Evolutionary conservation across 2,113 vertebrate species (phyloP).

Genomic region (Castor canadensis): DNA sequence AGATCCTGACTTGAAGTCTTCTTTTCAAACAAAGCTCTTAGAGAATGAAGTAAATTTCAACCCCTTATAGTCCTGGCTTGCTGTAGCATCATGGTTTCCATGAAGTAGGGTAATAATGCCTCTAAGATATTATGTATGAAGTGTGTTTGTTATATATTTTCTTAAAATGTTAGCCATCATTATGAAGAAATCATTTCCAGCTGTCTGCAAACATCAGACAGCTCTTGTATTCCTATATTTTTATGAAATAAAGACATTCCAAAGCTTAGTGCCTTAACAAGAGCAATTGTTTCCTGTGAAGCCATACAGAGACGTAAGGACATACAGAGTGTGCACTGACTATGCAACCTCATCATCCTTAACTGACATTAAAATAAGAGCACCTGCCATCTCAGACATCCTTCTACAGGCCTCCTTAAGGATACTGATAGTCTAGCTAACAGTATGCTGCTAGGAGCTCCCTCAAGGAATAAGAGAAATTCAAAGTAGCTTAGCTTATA

Average conservation of each 20-base stretch:
- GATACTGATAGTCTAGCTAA: neutral
- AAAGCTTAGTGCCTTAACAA: neutral
- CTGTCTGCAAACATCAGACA: neutral
- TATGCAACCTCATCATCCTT: neutral
- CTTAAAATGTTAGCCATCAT: neutral
- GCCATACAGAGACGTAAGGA: neutral
- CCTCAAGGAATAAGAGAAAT: neutral
- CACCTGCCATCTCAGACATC: neutral
- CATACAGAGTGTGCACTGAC: neutral
- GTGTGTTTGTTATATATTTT: neutral
- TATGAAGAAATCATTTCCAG: neutral
- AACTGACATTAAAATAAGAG: neutral
- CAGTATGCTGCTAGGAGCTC: neutral
- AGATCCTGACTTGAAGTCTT: neutral
- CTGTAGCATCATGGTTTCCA: neutral
- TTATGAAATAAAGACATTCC: neutral
- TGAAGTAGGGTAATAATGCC: neutral
- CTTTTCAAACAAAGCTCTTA: constrained; percentile 8
- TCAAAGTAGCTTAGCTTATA: neutral
- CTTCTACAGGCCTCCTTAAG: neutral
- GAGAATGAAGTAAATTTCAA: neutral
- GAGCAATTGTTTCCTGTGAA: neutral
- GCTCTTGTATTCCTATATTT: neutral
- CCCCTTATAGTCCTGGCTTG: neutral
- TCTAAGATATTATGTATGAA: neutral